phyloP scores from a whole-genome alignment of 2,888 invertebrate species.

The Falcaria lacertinaria region DNA sequence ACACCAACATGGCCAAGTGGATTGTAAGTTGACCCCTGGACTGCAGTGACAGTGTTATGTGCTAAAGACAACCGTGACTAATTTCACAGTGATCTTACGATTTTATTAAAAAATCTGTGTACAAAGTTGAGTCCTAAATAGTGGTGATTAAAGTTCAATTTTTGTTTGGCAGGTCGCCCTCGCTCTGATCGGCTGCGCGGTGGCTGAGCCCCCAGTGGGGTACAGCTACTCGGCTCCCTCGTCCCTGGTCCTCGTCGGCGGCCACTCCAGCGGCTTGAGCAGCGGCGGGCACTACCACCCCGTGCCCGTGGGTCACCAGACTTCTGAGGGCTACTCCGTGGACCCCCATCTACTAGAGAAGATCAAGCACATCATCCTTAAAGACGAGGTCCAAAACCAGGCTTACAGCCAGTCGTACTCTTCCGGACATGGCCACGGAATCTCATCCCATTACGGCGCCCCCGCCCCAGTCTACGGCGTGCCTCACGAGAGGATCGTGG shows the following conservation, averaged over 20 bases:
- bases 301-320: slow-evolving; percentile 88
- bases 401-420: slow-evolving; percentile 68
- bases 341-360: slow-evolving; percentile 90
- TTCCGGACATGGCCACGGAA: slow-evolving; percentile 65
- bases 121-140: slow-evolving; percentile 11
- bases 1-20: slow-evolving; percentile 68
- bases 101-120: not conserved
- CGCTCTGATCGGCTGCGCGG: slow-evolving; percentile 86
- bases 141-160: slow-evolving; percentile 6
- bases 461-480: slow-evolving; percentile 86
- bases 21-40: slow-evolving; percentile 66
- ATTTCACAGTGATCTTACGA: slow-evolving; percentile 2
- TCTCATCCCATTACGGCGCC: slow-evolving; percentile 84
- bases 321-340: slow-evolving; percentile 89
- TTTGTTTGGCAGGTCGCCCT: slow-evolving; percentile 78
- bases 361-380: slow-evolving; percentile 90
- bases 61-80: slow-evolving; percentile 7
- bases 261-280: slow-evolving; percentile 78
- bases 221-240: slow-evolving; percentile 78
- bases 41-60: slow-evolving; percentile 59
- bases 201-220: slow-evolving; percentile 88
- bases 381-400: slow-evolving; percentile 84
- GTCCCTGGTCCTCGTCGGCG: slow-evolving; percentile 81
- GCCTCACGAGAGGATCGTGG: slow-evolving; percentile 85
- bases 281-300: slow-evolving; percentile 87